Base-by-base conservation (phyloP, 2,888 invertebrate species). In the Cristatella mucedo region DNA sequence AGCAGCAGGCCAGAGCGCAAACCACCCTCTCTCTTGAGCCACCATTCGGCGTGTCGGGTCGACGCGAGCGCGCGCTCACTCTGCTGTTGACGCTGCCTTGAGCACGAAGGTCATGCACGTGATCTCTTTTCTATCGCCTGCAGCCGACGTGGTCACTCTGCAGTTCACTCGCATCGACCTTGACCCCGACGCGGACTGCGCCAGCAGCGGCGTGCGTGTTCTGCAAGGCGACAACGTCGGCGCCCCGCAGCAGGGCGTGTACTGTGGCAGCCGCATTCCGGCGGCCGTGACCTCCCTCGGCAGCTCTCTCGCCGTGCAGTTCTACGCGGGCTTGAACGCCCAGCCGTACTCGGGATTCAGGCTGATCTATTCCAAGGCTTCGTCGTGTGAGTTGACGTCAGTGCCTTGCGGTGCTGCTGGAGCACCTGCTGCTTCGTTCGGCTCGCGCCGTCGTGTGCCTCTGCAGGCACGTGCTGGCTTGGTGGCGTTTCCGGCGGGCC, bases 141-240 rank as follows among this genome's bases (percentile, higher is more conserved):
- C 57, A 68, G 76, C 70, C 49, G 73, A 77, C 53, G 76, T 76
- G 49, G 68, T 84, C 24, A 76, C 75, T 15, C 57, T 83, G 29
- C 76, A 75, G 0, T 72, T 83, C 49, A 76, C 75, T 1, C 73
- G 76, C 50, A 51, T 70, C 52, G 59, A 65, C 50, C 49, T 54
- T 1, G 42, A 39, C 4, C 9, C 18, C 4, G 39, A 30, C 1
- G 49, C 49, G 16, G 36, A 44, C 39, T 60, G 59, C 37, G 38
- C 40, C 11, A n/a, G 32, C 9, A 49, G 55, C 40, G 52, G 46
- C 30, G 49, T 68, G 3, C 39, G 45, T 53, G 54, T 68, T 1
- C 44, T 53, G 19, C 66, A 83, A 52, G 86, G 86, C 0, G 70
- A 75, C 44, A 72, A 74, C 43, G 57, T 58, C 1, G 66, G 68